Evolutionary conservation across 2,888 invertebrate species (phyloP), one percentile per base, ranked within the genome.

Genomic region (Eilema griseolum): DNA sequence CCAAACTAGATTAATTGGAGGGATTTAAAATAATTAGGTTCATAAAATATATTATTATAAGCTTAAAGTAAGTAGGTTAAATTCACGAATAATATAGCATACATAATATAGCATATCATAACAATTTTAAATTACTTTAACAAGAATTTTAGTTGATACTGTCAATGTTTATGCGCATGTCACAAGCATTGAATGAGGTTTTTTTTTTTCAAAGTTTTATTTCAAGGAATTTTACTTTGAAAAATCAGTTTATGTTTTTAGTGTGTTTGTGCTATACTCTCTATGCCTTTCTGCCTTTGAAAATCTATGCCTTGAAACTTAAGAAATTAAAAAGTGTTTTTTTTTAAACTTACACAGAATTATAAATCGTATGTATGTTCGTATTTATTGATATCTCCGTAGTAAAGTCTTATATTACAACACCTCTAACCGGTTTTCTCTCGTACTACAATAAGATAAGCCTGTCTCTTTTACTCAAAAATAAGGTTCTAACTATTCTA

Each of bases 391-490:
- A 73, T 72, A 76, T 75, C 67, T 70, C 67, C 74, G 72, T 71
- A 74, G 74, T 80, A 69, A 73, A 67, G 26, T 67, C 41, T 60
- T 67, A 28, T 78, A 74, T 77, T 84, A 86, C 86, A 89, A 86
- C 85, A 85, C 83, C 80, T 82, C 71, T 74, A 85, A 90, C 91
- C 89, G 89, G 91, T 91, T 90, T 80, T 70, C 74, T 73, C 77
- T 74, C 79, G 76, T 81, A 78, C 77, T 81, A 82, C 76, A 79
- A 80, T 71, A 81, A 76, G 61, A 74, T 79, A 77, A 71, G 67
- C 64, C 80, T 76, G 70, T 88, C 88, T 84, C 88, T 79, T 76
- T 86, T 81, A 71, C 73, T 83, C 80, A 69, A 62, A 65, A 61
- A 69, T 46, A 61, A 1, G 33, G 16, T 73, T 56, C 28, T 3